These are phyloP conservation scores for Notocelia uddmanniana DNA, from an alignment of 2,888 invertebrate genomes.

Conservation along the genomic window DNA sequence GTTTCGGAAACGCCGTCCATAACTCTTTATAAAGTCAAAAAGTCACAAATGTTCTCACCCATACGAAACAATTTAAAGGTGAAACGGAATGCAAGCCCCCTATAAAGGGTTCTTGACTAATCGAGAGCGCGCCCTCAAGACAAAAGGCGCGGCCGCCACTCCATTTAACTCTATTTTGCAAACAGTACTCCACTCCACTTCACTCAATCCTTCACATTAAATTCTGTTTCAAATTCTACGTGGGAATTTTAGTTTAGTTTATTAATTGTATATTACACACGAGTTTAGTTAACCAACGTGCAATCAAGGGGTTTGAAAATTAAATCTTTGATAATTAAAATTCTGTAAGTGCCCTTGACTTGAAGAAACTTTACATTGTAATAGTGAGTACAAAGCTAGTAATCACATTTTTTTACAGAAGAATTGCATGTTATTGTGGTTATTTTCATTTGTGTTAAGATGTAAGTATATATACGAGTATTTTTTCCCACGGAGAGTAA, in stretches of 20 bases:
- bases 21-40: slow-evolving; percentile 29
- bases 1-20: neutral
- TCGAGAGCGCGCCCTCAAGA: slow-evolving; percentile 7
- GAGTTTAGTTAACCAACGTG: neutral
- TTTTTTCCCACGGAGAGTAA: neutral
- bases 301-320: slow-evolving; percentile 16
- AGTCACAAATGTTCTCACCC: slow-evolving; percentile 62
- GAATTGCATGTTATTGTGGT: neutral
- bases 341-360: slow-evolving; percentile 4
- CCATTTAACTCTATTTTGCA: slow-evolving; percentile 39
- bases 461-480: too few species aligned
- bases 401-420: too few species aligned
- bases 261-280: slow-evolving; percentile 11
- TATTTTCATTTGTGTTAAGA: neutral
- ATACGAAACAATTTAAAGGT: slow-evolving; percentile 66
- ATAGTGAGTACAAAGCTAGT: neutral
- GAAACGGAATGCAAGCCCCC: slow-evolving; percentile 50
- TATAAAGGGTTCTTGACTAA: neutral
- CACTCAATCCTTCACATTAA: slow-evolving; percentile 19
- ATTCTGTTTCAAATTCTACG: slow-evolving; percentile 33
- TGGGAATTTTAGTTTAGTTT: slow-evolving; percentile 18
- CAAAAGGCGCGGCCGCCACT: slow-evolving; percentile 29
- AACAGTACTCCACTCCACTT: slow-evolving; percentile 15
- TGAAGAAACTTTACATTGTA: neutral
- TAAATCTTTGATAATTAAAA: slow-evolving; percentile 8